Evolutionary conservation across 2,888 invertebrate species (phyloP).

Genomic region (Mimachlamys varia): DNA sequence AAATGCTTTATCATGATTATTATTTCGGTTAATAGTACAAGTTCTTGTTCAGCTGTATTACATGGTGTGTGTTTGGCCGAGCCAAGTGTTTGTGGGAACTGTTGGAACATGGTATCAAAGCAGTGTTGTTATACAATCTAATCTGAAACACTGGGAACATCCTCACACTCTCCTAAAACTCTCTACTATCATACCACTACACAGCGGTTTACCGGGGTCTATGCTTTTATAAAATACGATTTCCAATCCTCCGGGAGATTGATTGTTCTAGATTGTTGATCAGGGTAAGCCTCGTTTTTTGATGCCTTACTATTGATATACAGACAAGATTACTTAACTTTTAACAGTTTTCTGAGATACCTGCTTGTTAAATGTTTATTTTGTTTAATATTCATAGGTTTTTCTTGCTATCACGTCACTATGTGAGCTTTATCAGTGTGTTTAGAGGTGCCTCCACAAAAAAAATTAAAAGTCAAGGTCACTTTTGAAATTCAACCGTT

Average conservation of each 20-base stretch:
- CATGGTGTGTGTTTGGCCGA: neutral
- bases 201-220: neutral
- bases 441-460: no score
- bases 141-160: neutral
- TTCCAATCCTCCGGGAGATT: neutral
- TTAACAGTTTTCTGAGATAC: no score
- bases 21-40: neutral
- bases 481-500: no score
- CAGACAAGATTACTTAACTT: neutral
- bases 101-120: neutral
- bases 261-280: neutral
- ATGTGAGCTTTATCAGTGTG: no score
- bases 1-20: neutral
- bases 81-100: neutral
- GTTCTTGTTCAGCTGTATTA: neutral
- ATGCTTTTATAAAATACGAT: neutral
- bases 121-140: neutral
- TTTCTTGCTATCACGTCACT: no score
- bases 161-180: neutral
- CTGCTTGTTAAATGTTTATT: no score
- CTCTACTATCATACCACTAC: neutral
- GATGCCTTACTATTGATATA: neutral
- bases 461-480: no score
- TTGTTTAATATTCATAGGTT: no score
- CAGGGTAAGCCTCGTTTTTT: neutral